phyloP scores from a whole-genome alignment of 1,140 invertebrate species.

The Odontomachus brunneus region DNA sequence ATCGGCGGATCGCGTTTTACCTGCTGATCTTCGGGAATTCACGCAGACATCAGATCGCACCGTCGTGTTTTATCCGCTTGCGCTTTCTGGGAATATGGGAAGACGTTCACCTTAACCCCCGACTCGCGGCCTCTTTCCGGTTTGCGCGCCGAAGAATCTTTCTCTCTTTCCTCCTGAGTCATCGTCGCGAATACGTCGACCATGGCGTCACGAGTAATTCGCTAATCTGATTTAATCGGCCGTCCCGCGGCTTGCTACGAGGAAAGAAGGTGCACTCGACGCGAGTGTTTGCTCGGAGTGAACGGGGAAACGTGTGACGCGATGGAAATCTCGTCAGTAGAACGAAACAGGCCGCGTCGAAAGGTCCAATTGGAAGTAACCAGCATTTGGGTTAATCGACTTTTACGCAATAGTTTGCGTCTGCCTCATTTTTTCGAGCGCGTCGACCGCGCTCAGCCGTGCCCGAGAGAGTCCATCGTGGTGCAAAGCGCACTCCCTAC shows the following conservation, averaged over 20 bases:
- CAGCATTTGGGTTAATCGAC: conserved; percentile 11
- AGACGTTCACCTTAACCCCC: not conserved
- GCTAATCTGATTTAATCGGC: not conserved
- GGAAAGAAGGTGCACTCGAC: not conserved
- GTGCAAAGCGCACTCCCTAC: conserved; percentile 43
- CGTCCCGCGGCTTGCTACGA: no score
- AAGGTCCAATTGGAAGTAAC: not conserved
- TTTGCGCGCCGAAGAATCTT: not conserved
- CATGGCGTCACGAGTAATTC: not conserved
- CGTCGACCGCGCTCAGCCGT: not conserved
- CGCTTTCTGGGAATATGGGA: not conserved
- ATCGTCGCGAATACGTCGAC: not conserved
- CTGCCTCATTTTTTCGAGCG: conserved; percentile 37
- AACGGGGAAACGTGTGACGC: not conserved
- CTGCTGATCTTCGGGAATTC: conserved; percentile 61
- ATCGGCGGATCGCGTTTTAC: conserved; percentile 62
- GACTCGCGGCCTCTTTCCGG: not conserved
- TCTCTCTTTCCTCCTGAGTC: not conserved
- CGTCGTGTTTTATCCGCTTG: conserved; percentile 13
- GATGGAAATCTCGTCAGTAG: not conserved
- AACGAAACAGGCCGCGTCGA: not conserved
- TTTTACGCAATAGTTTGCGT: conserved; percentile 5
- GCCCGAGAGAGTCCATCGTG: conserved; percentile 26
- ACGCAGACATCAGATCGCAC: conserved; percentile 19
- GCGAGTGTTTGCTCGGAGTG: not conserved